Percentiles rank a stretch among this genome's conserved stretches.
Conservation (phyloP, 2,888 invertebrate species). For the Glaucopsyche alexis region DNA sequence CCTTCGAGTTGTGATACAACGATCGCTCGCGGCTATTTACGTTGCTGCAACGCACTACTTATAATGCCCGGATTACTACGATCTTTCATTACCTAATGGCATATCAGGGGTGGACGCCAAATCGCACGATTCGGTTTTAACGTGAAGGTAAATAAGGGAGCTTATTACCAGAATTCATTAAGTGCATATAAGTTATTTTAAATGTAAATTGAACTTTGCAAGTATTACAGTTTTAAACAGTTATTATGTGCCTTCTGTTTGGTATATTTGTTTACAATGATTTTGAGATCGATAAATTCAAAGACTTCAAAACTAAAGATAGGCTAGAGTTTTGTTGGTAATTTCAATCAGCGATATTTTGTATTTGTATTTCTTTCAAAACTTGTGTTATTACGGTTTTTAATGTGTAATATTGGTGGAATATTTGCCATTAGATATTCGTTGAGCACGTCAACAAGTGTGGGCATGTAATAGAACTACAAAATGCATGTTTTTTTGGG, state of each 20-base stretch:
- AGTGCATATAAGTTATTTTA: not conserved
- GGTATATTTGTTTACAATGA: not conserved
- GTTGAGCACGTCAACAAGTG: no score
- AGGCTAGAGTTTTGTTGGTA: no score
- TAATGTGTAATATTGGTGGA: no score
- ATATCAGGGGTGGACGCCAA: conserved; percentile 38
- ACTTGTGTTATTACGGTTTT: no score
- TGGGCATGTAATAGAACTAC: no score
- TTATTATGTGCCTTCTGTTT: not conserved
- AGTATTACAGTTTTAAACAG: not conserved
- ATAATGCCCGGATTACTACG: conserved; percentile 57
- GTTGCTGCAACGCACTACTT: conserved; percentile 47
- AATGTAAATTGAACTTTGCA: not conserved
- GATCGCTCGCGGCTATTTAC: conserved; percentile 62
- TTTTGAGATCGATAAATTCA: no score
- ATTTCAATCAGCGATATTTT: no score
- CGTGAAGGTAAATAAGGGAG: conserved; percentile 24
- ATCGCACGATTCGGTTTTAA: conserved; percentile 35
- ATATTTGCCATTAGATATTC: no score
- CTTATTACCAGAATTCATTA: not conserved
- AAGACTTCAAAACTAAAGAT: no score
- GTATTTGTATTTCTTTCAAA: no score
- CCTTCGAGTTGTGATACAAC: conserved; percentile 45
- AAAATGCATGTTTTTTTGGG: no score
- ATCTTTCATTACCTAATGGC: conserved; percentile 67